Percentiles rank a stretch among this genome's conserved stretches.
phyloP scores from a whole-genome alignment of 2,888 invertebrate species.

The Erannis defoliaria region DNA sequence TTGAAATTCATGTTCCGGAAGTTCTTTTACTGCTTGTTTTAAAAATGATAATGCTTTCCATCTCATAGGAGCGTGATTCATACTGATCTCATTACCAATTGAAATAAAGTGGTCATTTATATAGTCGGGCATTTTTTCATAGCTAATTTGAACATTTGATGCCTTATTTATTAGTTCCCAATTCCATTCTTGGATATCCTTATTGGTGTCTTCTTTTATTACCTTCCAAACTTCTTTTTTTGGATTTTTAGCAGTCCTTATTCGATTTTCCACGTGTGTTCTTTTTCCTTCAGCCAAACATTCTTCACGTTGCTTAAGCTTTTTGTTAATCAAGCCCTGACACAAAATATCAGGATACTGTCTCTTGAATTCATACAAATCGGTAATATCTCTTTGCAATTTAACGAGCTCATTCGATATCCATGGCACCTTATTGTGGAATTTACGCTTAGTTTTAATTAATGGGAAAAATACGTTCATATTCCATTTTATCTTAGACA shows the following conservation, averaged over 20 bases:
- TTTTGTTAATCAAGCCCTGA: neutral
- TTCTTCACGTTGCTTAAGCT: neutral
- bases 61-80: neutral
- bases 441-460: neutral
- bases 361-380: neutral
- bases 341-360: neutral
- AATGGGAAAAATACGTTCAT: neutral
- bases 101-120: neutral
- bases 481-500: conserved; percentile 5
- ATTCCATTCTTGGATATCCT: neutral
- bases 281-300: neutral
- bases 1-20: neutral
- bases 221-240: conserved; percentile 7
- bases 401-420: neutral
- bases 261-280: neutral
- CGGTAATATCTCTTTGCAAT: neutral
- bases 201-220: conserved; percentile 6
- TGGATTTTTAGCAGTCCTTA: neutral
- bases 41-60: neutral
- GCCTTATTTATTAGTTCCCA: neutral
- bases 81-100: neutral
- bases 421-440: neutral
- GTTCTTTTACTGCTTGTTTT: neutral
- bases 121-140: neutral
- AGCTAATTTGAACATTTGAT: neutral